Base-by-base conservation (phyloP, 2,113 vertebrate species). In the Centropus unirufus region DNA sequence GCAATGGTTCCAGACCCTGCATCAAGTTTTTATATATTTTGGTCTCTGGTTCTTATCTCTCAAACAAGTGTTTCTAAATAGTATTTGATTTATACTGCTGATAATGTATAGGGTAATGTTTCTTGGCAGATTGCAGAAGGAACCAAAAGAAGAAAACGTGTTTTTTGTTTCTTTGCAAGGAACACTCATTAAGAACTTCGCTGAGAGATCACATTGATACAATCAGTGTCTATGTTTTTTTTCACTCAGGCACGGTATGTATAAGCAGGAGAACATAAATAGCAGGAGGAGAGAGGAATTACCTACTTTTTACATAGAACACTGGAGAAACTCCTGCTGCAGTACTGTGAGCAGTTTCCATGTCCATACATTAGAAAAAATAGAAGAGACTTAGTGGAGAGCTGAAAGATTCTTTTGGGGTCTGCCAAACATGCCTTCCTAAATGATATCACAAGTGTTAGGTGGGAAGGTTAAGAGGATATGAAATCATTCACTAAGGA, bases 51-150 rank as follows among this genome's bases (percentile, higher is more conserved):
- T 94, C 81, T 83, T 95, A 66, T 90, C 91, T 94, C 67, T 84
- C 55, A 79, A 95, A 73, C 42, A 83, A 93, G 64, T 59, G 52
- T 82, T 97, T 96, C 64, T 88, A 83, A 94, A n/a, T 19, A 78
- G 57, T 49, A 78, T 90, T 94, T 95, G 73, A 93, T 96, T 93
- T 93, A 90, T 95, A 87, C 16, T 46, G 27, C 24, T 75, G 90
- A 95, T 93, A 90, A 86, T 19, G 61, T 64, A 59, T 54, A 79
- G 19, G 81, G 58, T 36, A 89, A 83, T 32, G 11, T 21, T 83
- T 93, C 57, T 83, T 42, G 54, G 40, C 55, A 90, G 81, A 77
- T 27, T 81, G 90, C 47, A 89, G 61, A 64, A 88, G 24, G 21
- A 90, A 89, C 14, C 14, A 63, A 78, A 87, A 47, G 32, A 92